Base-by-base conservation (phyloP, 2,113 vertebrate genomes). In the Corydoras maculifer region DNA sequence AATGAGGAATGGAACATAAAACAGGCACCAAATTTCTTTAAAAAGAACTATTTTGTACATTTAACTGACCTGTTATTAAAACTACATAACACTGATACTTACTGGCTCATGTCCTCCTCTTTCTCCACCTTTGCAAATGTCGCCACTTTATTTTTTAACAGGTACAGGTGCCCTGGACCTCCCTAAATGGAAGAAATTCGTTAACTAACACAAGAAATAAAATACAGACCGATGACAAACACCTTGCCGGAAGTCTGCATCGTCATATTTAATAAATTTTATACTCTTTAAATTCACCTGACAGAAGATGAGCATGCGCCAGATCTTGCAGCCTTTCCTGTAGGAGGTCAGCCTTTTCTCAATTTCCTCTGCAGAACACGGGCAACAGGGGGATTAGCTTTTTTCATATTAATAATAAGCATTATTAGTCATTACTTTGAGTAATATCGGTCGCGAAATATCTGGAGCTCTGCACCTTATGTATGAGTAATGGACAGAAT, bases 121-220 rank as follows among this genome's bases (percentile, higher is more conserved):
- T 99, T 99, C 84, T 97, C 96, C 85, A 99, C 94, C 85, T 99
- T 98, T 74, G 97, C 97, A 0, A 99, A 99, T 1, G 97, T 99
- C 65, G 96, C 96, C 29, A 99, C 97, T 84, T 99, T 99, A 83
- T 99, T 99, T 88, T 98, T 98, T 81, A 99, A 84, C 78, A 99
- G 82, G 78, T 99, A 99, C 15, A 99, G 87, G 82, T 99, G 94
- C 43, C 97, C 97, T 0, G 97, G 97, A 9, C 97, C 97, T 9
- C 97, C 97, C 97, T 99, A 8, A 43, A 25, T 30, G 14, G 62
- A 14, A 43, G 35, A 43, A 5, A 43, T 43, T 0, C 35, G 1
- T 25, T 25, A 1, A 25, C 18, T 1, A 25, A 25, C 18, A 25
- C 18, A 25, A 25, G 18, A 25, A 25, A 25, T 25, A 25, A 25